Percentiles rank a stretch among this genome's conserved stretches.
Evolutionary conservation across 2,797 vertebrate species (phyloP).

Genomic region (Phataginus tricuspis): DNA sequence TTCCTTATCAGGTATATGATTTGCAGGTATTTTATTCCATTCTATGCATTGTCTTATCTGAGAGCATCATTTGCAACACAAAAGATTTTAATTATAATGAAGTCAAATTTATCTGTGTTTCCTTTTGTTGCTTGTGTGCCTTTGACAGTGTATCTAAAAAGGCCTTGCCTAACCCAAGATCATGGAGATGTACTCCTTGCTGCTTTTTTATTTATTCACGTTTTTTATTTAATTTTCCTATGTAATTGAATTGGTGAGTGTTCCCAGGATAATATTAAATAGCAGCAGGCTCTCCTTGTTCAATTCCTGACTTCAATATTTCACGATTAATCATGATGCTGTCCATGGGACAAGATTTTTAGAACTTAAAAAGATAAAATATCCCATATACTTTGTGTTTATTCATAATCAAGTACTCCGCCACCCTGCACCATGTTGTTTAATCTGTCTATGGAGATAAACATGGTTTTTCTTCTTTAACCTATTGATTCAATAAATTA

Average conservation of each 20-base stretch:
- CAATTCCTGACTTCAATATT: conserved; percentile 40
- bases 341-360: background rate
- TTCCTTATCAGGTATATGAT: background rate
- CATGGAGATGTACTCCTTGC: background rate
- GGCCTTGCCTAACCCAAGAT: background rate
- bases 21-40: conserved; percentile 3
- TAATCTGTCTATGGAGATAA: conserved; percentile 19
- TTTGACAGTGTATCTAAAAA: conserved; percentile 3
- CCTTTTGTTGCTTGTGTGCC: background rate
- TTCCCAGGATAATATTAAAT: background rate
- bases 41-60: background rate
- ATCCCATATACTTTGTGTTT: background rate
- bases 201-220: background rate
- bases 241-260: background rate
- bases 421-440: background rate
- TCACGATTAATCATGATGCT: background rate
- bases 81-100: background rate
- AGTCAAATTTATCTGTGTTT: background rate
- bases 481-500: conserved; percentile 43
- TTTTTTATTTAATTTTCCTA: conserved; percentile 44
- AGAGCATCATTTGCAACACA: background rate
- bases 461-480: conserved; percentile 40
- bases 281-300: background rate
- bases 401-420: background rate
- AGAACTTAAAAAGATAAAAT: background rate